Conservation (phyloP, 2,797 vertebrate species). For the Melanotaenia pygmaea region DNA sequence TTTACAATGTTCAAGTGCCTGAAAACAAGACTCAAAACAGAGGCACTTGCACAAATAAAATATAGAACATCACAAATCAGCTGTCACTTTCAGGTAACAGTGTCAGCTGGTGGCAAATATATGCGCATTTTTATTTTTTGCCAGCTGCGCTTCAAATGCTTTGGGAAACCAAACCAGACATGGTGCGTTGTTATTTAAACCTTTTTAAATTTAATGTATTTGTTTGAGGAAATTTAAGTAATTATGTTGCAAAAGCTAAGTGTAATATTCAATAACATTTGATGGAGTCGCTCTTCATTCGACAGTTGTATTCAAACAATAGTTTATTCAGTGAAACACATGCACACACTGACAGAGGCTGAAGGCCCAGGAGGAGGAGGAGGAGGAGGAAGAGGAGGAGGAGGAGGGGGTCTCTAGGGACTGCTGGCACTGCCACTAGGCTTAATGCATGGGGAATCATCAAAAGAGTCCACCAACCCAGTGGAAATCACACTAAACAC, state of each 20-base stretch:
- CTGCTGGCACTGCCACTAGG: conserved; percentile 23
- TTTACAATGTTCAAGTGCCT: no score
- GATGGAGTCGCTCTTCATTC: neutral
- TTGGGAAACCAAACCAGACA: neutral
- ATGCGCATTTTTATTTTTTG: neutral
- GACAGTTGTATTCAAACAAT: conserved; percentile 12
- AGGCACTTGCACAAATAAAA: neutral
- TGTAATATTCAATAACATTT: neutral
- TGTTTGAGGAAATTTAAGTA: no score
- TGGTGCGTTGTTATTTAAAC: neutral
- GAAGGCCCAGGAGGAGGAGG: neutral
- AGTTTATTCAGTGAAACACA: conserved; percentile 24
- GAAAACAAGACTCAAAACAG: neutral
- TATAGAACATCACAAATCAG: neutral
- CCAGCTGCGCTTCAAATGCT: neutral
- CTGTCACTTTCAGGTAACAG: neutral
- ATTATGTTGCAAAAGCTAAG: neutral
- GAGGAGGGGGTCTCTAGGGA: conserved; percentile 7
- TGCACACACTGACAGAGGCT: conserved; percentile 14
- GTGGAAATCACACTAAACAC: conserved; percentile 68
- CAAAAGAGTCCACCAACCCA: conserved; percentile 68
- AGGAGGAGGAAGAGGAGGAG: neutral
- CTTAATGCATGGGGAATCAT: conserved; percentile 55
- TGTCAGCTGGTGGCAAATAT: neutral
- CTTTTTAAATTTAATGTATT: neutral